These are phyloP conservation scores for Cerceris ruficornis DNA, from an alignment of 2,888 invertebrate genomes.

Conservation along the genomic window DNA sequence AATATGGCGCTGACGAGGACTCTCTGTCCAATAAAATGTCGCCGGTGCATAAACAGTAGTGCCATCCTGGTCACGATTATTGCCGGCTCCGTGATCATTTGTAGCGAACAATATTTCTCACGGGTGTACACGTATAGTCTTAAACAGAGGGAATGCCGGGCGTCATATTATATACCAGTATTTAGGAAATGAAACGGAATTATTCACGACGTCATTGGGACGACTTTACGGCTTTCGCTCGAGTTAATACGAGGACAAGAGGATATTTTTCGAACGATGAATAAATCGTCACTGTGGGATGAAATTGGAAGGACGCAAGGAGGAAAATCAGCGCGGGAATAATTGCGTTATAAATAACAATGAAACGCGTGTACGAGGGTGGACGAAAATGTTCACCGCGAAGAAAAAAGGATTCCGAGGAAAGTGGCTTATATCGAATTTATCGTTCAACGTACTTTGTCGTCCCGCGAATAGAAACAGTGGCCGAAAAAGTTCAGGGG, in stretches of 20 bases:
- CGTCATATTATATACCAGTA: background rate
- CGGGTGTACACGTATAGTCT: background rate
- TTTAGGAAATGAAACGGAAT: constrained; percentile 33
- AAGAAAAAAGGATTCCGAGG: constrained; percentile 2
- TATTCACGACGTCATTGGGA: constrained; percentile 15
- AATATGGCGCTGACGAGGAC: constrained; percentile 69
- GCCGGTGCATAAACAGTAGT: constrained; percentile 66
- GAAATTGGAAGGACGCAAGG: background rate
- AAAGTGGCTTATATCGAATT: constrained; percentile 51
- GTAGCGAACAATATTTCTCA: constrained; percentile 11
- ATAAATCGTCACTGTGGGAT: background rate
- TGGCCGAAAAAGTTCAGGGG: constrained; percentile 45
- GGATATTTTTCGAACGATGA: background rate
- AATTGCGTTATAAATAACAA: constrained; percentile 50
- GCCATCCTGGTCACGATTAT: constrained; percentile 54
- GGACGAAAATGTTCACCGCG: constrained; percentile 1
- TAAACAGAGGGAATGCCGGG: constrained; percentile 3
- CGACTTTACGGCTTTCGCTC: background rate
- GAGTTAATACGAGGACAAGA: background rate
- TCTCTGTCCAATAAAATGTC: constrained; percentile 72
- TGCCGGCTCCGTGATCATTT: constrained; percentile 40
- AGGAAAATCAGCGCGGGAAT: constrained; percentile 16
- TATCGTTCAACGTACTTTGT: constrained; percentile 42
- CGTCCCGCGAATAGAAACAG: constrained; percentile 43
- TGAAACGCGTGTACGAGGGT: constrained; percentile 10